Evolutionary conservation across 1,140 invertebrate species (phyloP), one percentile per base, ranked within the genome.

Genomic region (Drosophila neocordata): DNA sequence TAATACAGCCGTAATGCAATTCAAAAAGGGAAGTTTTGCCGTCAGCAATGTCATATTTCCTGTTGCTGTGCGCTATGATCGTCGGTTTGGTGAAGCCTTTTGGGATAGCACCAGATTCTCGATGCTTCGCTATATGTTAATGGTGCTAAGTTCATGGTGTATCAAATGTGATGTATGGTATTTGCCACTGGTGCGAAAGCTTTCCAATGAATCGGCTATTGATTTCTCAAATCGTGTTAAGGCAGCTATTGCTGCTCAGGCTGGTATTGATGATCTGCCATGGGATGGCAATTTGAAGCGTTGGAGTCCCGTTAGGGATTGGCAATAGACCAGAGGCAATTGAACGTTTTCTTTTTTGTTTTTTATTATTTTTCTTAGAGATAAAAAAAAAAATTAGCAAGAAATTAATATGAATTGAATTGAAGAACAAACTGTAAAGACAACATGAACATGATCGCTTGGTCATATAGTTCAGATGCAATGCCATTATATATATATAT

Each of bases 1-100:
- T 37, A 85, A 85, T 48, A 85, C 82, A 18, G 82, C 82, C n/a
- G 82, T 85, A 0, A 72, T 85, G 82, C 82, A 81, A 48, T 85
- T 85, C 60, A 63, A 69, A 20, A 85, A 85, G 71, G 82, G 82
- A 11, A 75, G 82, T 59, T 85, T 85, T 6, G 68, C 73, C 11
- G 78, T 85, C 7, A 67, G 74, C 58, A 65, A 87, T 7, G 15
- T 87, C 0, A 68, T 85, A 12, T 53, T 81, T 35, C 82, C 82
- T 3, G 57, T 85, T 1, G 82, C 82, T 52, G 41, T 87, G 5
- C 71, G 70, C 22, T 85, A 85, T 1, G 82, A 81, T 22, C 61
- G 73, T 0, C 70, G 74, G 0, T 85, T 72, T 18, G 78, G 82
- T 0, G 82, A 85, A 18, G 70, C 77, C 65, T 85, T 67, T 37